phyloP scores from a whole-genome alignment of 1,140 invertebrate genomes.

The Gonatopus flavifemur region DNA sequence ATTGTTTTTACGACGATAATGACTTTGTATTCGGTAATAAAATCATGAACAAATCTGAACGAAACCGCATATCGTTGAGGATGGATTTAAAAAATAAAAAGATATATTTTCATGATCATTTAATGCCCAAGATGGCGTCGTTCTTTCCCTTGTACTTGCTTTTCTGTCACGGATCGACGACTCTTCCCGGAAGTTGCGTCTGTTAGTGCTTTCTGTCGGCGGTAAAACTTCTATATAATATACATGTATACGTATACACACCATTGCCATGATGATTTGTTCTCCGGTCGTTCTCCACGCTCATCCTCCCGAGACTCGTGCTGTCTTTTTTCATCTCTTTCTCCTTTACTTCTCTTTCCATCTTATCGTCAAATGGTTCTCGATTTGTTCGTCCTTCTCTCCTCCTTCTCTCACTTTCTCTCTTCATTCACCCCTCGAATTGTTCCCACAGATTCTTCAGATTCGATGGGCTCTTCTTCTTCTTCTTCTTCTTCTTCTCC shows the following conservation, averaged over 20 bases:
- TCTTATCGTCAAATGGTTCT: slow-evolving; percentile 10
- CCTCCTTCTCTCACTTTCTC: slow-evolving; percentile 1
- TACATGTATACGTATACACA: no score
- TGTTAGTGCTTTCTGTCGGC: slow-evolving; percentile 16
- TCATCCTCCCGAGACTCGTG: slow-evolving; percentile 24
- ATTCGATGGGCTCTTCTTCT: slow-evolving; percentile 17
- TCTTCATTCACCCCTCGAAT: slow-evolving; percentile 6
- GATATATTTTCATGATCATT: no score
- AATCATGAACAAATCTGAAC: no score
- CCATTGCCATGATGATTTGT: slow-evolving; percentile 28
- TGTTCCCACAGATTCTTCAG: slow-evolving; percentile 8
- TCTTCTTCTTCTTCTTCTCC: slow-evolving; percentile 4
- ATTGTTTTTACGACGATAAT: no score
- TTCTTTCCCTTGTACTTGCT: slow-evolving; percentile 13
- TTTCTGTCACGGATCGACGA: slow-evolving; percentile 42
- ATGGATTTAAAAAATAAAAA: no score
- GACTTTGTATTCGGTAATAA: no score
- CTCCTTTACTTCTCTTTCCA: background rate
- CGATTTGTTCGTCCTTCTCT: slow-evolving; percentile 17
- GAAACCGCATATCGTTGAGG: no score
- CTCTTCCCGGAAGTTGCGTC: slow-evolving; percentile 43
- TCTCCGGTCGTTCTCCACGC: slow-evolving; percentile 24
- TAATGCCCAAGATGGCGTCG: no score
- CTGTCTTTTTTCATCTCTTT: slow-evolving; percentile 1
- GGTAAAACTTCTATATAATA: no score